These are phyloP conservation scores for Dipus sagitta DNA, from an alignment of 2,797 vertebrate genomes.

Conservation along the genomic window DNA sequence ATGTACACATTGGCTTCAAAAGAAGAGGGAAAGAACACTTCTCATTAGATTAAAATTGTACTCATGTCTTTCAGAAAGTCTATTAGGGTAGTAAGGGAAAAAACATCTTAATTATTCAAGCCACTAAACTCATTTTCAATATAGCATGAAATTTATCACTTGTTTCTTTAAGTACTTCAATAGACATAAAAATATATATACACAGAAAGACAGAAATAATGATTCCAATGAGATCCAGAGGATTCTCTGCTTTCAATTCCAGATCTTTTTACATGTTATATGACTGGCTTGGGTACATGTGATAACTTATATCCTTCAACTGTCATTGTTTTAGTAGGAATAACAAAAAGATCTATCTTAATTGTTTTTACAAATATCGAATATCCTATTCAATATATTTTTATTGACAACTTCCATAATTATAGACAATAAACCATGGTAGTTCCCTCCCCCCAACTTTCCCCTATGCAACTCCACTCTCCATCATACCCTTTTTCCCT, in stretches of 20 bases:
- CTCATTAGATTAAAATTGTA: constrained; percentile 7
- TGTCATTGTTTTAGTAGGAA: neutral
- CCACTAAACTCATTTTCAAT: constrained; percentile 43
- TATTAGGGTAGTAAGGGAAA: constrained; percentile 36
- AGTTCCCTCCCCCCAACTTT: no score
- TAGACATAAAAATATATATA: neutral
- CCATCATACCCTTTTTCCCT: no score
- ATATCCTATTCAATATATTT: no score
- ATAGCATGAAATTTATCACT: neutral
- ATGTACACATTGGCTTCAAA: constrained; percentile 21
- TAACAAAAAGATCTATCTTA: neutral
- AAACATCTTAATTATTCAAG: constrained; percentile 4
- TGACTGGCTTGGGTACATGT: neutral
- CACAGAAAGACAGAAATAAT: neutral
- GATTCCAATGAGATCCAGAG: neutral
- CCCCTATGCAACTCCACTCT: no score
- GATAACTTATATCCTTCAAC: neutral
- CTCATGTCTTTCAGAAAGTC: constrained; percentile 19
- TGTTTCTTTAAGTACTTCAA: constrained; percentile 29
- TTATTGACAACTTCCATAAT: no score
- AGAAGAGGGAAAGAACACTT: constrained; percentile 30
- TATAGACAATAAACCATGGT: no score
- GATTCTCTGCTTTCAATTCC: neutral
- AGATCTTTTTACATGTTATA: neutral
- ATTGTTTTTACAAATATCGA: neutral